Base-by-base conservation (phyloP, 2,888 invertebrate genomes). In the Drosophila trichaetosa region DNA sequence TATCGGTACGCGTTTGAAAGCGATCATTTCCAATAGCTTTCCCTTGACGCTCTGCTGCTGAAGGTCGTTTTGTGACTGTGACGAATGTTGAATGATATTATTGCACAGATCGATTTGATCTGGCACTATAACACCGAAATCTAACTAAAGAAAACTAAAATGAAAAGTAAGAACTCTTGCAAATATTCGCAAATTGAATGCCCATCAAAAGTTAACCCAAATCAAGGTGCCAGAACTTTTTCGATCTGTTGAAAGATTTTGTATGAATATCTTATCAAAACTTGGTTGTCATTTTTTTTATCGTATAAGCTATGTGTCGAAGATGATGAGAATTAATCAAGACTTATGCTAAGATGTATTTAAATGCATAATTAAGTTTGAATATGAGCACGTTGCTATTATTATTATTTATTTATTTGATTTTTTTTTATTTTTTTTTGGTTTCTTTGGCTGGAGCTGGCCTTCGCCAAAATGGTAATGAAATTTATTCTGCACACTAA, bases 1-100 rank as follows among this genome's bases (percentile, higher is more conserved):
- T n/a, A 34, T 48, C n/a, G 21, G 42, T 8, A 13, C 4, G 48
- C 54, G 24, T 31, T 60, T 75, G 72, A 76, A 83, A 86, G 87
- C 75, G 71, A 24, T 66, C 65, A 74, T 69, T 65, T 42, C 27
- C 38, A 27, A 36, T 33, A 79, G 82, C 87, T 87, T 87, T 87
- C 83, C 78, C 85, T 56, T 69, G 24, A 11, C 42, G 49, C 69
- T 62, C 73, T 68, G 68, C 62, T 54, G 76, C 72, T 83, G 86
- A 87, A 87, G 86, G 86, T 87, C 86, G 87, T 82, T 69, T 65
- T 68, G 24, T 48, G 48, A 31, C 62, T 72, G 68, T 62, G 51
- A 53, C 72, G 48, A 76, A 80, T 80, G 5, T 18, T n/a, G 27
- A 46, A 31, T 34, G 34, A 49, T 52, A 58, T 59, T 64, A 70